Percentiles rank a stretch among this genome's conserved stretches.
Conservation (phyloP, 53 echinoderm and acorn worm species). For the Henricia sp. region DNA sequence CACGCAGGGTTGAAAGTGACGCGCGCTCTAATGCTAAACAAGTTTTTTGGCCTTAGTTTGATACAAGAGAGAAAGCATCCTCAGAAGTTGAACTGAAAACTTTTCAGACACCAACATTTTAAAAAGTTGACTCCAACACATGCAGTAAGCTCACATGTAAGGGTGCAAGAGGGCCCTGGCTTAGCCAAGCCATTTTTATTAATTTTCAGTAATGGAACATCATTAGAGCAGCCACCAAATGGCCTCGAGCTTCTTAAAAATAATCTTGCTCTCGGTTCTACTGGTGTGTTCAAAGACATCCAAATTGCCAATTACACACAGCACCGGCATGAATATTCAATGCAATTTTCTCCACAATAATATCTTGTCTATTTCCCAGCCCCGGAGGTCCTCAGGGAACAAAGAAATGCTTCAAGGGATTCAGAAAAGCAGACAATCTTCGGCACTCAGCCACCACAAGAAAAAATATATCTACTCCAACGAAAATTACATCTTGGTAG, state of each 20-base stretch:
- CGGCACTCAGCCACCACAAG: not conserved
- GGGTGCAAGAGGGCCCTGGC: no score
- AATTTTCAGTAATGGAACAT: conserved; percentile 61
- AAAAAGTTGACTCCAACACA: no score
- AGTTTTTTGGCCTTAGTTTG: no score
- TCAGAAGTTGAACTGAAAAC: no score
- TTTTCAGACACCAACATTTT: no score
- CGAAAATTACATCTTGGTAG: not conserved
- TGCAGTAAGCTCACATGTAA: no score
- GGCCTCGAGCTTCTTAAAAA: not conserved
- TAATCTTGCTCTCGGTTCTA: conserved; percentile 28
- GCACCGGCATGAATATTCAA: conserved; percentile 42
- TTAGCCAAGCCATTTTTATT: conserved; percentile 6
- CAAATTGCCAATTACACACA: conserved; percentile 61
- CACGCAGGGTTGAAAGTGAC: no score
- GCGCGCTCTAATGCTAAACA: no score
- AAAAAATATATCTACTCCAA: not conserved
- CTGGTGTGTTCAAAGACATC: conserved; percentile 36
- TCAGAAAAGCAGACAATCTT: not conserved
- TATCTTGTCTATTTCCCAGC: conserved; percentile 23
- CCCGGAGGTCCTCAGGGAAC: conserved; percentile 25
- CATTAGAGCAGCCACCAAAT: conserved; percentile 44
- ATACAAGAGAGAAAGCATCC: no score
- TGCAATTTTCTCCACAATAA: conserved; percentile 34
- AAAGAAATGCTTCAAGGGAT: conserved; percentile 6